phyloP scores from a whole-genome alignment of 2,888 invertebrate genomes.

The Petrophora chlorosata region DNA sequence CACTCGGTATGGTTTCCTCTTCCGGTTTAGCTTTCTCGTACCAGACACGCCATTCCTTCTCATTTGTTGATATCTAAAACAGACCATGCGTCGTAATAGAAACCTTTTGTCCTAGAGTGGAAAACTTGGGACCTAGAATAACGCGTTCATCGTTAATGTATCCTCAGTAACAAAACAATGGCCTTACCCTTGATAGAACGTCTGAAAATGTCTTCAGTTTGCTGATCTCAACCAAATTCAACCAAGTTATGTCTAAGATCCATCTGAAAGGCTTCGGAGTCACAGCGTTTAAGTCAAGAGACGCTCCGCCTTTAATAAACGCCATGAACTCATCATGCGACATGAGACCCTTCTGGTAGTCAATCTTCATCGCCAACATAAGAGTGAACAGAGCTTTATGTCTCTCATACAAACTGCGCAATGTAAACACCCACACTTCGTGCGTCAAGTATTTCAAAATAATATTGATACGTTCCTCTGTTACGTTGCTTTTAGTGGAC shows the following conservation, averaged over 20 bases:
- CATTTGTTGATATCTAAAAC: conserved; percentile 89
- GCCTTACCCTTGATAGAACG: conserved; percentile 88
- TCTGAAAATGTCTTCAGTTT: conserved; percentile 91
- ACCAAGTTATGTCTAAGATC: conserved; percentile 98
- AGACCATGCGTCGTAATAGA: not conserved
- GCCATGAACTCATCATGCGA: conserved; percentile 96
- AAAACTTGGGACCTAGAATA: no score
- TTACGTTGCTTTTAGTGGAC: conserved; percentile 92
- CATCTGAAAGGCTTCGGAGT: conserved; percentile 96
- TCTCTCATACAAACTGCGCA: conserved; percentile 95
- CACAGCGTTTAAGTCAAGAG: conserved; percentile 95
- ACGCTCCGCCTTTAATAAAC: conserved; percentile 98
- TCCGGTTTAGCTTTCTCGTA: conserved; percentile 97
- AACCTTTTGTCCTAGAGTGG: not conserved
- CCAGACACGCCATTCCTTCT: conserved; percentile 95
- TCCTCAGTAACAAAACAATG: conserved; percentile 5
- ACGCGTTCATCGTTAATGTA: no score
- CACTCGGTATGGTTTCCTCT: conserved; percentile 95
- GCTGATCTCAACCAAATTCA: conserved; percentile 96
- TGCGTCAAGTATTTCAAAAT: conserved; percentile 95
- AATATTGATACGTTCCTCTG: conserved; percentile 93
- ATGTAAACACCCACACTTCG: conserved; percentile 96
- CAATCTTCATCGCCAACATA: conserved; percentile 97
- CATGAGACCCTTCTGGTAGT: conserved; percentile 91
- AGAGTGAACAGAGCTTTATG: conserved; percentile 97